phyloP scores from a whole-genome alignment of 2,113 vertebrate genomes.

The Oryzias celebensis region DNA sequence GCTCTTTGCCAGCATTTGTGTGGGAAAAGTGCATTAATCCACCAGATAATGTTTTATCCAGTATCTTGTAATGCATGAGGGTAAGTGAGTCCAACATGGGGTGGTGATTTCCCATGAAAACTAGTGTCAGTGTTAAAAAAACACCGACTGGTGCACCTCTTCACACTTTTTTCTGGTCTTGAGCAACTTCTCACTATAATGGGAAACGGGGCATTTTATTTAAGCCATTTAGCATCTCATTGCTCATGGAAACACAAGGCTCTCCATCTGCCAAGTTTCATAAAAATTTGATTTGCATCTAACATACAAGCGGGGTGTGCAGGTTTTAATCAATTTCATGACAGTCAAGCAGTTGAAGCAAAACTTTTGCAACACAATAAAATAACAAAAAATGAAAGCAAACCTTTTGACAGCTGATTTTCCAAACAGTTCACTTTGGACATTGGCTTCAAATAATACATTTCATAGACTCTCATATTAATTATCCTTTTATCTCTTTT shows the following conservation, averaged over 20 bases:
- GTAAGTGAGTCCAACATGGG: not conserved
- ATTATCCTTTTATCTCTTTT: not conserved
- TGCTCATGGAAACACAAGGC: conserved; percentile 28
- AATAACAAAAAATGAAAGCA: not conserved
- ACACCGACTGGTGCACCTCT: not conserved
- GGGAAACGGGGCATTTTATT: not conserved
- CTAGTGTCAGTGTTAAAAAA: not conserved
- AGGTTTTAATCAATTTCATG: not conserved
- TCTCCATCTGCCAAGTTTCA: conserved; percentile 18
- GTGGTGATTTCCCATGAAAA: not conserved
- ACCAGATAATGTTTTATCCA: not conserved
- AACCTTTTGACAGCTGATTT: not conserved
- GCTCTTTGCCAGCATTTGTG: conserved; percentile 16
- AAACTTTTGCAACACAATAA: not conserved
- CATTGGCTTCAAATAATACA: too few species aligned
- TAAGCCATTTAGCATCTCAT: not conserved
- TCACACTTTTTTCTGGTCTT: not conserved
- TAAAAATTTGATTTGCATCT: conserved; percentile 29
- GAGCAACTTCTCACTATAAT: not conserved
- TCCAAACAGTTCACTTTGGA: not conserved
- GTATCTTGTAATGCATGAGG: not conserved
- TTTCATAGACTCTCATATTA: too few species aligned
- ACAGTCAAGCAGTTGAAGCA: conserved; percentile 2
- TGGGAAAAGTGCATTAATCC: conserved; percentile 9
- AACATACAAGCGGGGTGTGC: conserved; percentile 17